Evolutionary conservation across 2,888 invertebrate genomes (phyloP).

Genomic region (Lacanobia wlatinum): DNA sequence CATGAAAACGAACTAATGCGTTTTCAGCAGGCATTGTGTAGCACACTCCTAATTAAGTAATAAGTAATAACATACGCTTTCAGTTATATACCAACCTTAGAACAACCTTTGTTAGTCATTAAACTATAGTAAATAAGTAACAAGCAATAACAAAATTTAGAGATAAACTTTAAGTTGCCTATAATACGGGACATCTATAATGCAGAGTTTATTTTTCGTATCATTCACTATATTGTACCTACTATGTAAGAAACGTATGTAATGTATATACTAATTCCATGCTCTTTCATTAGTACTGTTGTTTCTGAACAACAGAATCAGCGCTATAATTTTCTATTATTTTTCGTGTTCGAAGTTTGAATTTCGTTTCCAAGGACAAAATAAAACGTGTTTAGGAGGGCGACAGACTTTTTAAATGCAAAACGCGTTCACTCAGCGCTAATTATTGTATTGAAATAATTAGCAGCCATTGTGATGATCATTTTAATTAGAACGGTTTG

Average conservation of each 20-base stretch:
- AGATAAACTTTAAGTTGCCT: background rate
- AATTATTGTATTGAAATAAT: conserved; percentile 59
- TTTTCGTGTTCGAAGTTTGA: conserved; percentile 21
- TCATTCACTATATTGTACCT: background rate
- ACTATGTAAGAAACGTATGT: background rate
- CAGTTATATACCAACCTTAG: too few relatives aligned
- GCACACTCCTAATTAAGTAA: background rate
- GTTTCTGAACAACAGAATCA: conserved; percentile 11
- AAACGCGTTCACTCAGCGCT: conserved; percentile 33
- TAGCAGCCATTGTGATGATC: conserved; percentile 50
- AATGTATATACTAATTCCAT: background rate
- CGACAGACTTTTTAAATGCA: conserved; percentile 44
- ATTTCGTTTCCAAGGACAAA: conserved; percentile 40
- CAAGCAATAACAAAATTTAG: background rate
- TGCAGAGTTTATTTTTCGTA: background rate
- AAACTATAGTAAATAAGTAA: background rate
- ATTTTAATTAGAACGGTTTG: conserved; percentile 41
- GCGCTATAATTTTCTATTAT: conserved; percentile 5
- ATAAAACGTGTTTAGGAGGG: conserved; percentile 47
- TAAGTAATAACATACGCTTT: background rate
- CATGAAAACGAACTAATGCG: background rate
- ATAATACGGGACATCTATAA: background rate
- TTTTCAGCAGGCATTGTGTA: conserved; percentile 5
- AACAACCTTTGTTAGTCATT: too few relatives aligned
- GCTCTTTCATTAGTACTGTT: background rate